Evolutionary conservation across 2,797 vertebrate species (phyloP).

Genomic region (Capromys pilorides): DNA sequence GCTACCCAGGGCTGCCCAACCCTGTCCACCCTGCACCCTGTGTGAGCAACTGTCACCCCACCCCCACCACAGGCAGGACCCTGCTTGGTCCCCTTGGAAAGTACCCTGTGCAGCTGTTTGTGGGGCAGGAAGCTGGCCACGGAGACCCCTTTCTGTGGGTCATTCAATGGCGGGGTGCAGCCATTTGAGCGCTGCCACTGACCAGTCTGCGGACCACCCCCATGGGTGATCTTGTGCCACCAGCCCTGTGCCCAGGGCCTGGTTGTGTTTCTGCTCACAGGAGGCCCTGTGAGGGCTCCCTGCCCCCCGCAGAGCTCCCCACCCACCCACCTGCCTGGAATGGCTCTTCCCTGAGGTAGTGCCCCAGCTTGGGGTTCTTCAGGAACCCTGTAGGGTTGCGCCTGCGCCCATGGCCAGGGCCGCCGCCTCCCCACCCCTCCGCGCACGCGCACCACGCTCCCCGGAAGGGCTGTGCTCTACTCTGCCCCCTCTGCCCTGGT

Average conservation of each 20-base stretch:
- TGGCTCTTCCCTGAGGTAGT: too few relatives aligned
- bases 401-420: not conserved
- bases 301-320: not conserved
- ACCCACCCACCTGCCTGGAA: not conserved
- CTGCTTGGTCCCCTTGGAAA: accelerated
- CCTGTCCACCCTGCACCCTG: not conserved
- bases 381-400: too few relatives aligned
- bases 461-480: not conserved
- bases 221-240: accelerated
- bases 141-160: slow-evolving; percentile 68
- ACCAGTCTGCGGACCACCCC: not conserved
- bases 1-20: not conserved
- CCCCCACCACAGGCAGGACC: not conserved
- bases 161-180: not conserved
- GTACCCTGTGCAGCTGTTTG: not conserved
- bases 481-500: not conserved
- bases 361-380: not conserved
- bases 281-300: accelerated
- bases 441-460: not conserved
- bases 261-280: not conserved
- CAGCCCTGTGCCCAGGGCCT: not conserved
- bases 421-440: too few relatives aligned
- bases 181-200: not conserved
- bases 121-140: slow-evolving; percentile 71
- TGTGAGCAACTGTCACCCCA: not conserved